Percentiles rank a stretch among this genome's conserved stretches.
Evolutionary conservation across 2,113 vertebrate genomes (phyloP).

Genomic region (Pimephales promelas): DNA sequence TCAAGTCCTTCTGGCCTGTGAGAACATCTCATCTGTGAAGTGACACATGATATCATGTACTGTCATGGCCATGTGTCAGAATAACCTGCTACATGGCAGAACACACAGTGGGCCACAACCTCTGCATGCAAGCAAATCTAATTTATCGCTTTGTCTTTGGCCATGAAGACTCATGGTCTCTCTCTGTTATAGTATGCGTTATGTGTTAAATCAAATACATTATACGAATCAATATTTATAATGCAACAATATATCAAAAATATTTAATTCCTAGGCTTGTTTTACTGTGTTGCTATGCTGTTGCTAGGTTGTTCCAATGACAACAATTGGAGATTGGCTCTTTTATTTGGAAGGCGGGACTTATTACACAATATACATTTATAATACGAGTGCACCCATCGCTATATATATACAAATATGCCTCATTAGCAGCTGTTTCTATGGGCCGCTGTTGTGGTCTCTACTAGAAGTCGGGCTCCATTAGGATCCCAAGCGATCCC

Average conservation of each 20-base stretch:
- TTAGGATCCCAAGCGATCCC: no score
- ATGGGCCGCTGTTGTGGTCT: not conserved
- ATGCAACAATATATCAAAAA: not conserved
- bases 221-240: not conserved
- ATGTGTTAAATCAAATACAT: not conserved
- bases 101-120: conserved; percentile 15
- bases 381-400: no score
- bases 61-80: not conserved
- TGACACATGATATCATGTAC: conserved; percentile 38
- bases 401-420: no score
- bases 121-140: conserved; percentile 4
- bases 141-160: not conserved
- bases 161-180: not conserved
- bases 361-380: no score
- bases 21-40: conserved; percentile 37
- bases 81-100: conserved; percentile 10
- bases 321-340: no score
- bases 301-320: not conserved
- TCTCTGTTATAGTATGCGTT: not conserved
- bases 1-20: conserved; percentile 38
- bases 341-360: no score
- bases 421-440: no score
- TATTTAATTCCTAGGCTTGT: not conserved
- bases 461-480: no score
- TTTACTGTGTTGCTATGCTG: not conserved